Conservation (phyloP, 1,140 invertebrate species). For the Nilaparvata lugens region DNA sequence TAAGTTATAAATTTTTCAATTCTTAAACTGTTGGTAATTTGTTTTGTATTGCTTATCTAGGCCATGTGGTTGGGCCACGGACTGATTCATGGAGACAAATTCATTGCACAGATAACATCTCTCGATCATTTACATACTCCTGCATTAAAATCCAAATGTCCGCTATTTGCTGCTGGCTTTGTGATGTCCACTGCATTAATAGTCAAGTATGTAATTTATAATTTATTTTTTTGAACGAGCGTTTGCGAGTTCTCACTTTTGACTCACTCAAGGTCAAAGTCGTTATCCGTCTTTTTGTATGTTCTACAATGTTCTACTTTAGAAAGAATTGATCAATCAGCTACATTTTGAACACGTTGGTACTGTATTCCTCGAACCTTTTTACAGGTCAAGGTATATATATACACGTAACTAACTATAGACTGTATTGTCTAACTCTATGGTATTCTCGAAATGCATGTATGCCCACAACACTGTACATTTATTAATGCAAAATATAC, state of each 20-base stretch:
- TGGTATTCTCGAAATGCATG: background rate
- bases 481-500: too few species aligned
- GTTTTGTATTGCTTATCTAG: conserved; percentile 36
- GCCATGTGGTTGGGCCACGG: conserved; percentile 61
- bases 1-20: too few species aligned
- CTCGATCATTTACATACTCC: conserved; percentile 48
- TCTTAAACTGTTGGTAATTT: conserved; percentile 10
- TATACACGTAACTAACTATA: background rate
- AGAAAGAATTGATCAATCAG: background rate
- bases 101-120: conserved; percentile 81
- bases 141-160: conserved; percentile 66
- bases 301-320: too few species aligned
- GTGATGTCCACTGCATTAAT: conserved; percentile 57
- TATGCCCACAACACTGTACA: too few species aligned
- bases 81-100: conserved; percentile 65
- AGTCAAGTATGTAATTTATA: conserved; percentile 55
- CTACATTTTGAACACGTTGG: background rate
- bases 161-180: conserved; percentile 69
- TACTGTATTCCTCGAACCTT: too few species aligned
- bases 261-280: too few species aligned
- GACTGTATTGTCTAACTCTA: background rate
- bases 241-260: too few species aligned
- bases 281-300: too few species aligned
- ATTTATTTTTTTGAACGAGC: too few species aligned
- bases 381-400: too few species aligned